phyloP scores from a whole-genome alignment of 1,140 invertebrate genomes.

The Diabrotica undecimpunctata region DNA sequence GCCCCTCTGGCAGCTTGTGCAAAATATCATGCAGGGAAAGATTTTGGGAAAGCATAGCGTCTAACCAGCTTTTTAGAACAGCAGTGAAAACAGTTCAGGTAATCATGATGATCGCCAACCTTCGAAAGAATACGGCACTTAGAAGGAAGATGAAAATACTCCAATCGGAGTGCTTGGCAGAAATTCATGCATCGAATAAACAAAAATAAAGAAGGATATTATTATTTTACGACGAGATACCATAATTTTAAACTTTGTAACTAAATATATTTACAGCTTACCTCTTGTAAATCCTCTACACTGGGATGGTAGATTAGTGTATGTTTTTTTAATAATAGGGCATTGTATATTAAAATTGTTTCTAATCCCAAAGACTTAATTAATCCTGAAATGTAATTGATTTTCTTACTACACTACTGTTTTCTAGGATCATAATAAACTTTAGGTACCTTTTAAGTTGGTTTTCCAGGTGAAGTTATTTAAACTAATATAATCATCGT shows the following conservation, averaged over 20 bases:
- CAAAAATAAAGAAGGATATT: too few species aligned
- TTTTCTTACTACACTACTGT: neutral
- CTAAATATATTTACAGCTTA: neutral
- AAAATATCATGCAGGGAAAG: too few species aligned
- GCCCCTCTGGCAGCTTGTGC: too few species aligned
- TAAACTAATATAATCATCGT: neutral
- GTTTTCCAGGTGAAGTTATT: neutral
- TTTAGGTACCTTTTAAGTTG: neutral
- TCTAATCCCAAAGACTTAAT: neutral
- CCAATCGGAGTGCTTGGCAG: too few species aligned
- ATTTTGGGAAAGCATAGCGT: too few species aligned
- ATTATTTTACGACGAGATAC: neutral
- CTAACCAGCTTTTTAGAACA: too few species aligned
- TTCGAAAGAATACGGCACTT: too few species aligned
- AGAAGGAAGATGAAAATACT: too few species aligned
- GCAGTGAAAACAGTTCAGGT: too few species aligned
- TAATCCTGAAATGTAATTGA: neutral
- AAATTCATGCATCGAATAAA: too few species aligned
- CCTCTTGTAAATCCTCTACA: neutral
- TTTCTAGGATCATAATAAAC: neutral
- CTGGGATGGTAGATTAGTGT: neutral
- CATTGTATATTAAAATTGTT: slow-evolving; percentile 1
- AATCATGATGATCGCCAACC: too few species aligned
- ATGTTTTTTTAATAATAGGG: neutral
- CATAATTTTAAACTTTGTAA: neutral